Conservation (phyloP, 2,888 invertebrate species). For the Leptogaster cylindrica region DNA sequence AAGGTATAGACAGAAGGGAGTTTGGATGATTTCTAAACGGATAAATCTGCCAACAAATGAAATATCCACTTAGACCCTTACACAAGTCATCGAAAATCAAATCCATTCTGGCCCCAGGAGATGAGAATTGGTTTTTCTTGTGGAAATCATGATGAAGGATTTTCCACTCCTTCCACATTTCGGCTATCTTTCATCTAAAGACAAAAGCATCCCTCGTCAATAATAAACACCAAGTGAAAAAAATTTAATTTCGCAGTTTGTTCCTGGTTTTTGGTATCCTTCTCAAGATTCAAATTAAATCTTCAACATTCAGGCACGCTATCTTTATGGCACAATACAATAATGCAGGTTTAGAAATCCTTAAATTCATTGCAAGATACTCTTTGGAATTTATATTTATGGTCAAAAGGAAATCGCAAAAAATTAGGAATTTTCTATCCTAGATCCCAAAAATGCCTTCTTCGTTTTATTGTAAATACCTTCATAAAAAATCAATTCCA, state of each 20-base stretch:
- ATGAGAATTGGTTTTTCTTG: background rate
- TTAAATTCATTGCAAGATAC: too few relatives aligned
- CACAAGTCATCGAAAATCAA: background rate
- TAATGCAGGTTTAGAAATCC: too few relatives aligned
- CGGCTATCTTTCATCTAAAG: background rate
- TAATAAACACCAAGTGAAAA: background rate
- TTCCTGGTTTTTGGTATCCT: too few relatives aligned
- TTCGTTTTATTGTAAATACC: too few relatives aligned
- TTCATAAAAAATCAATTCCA: too few relatives aligned
- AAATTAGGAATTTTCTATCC: too few relatives aligned
- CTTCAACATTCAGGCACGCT: too few relatives aligned
- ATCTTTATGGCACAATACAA: too few relatives aligned
- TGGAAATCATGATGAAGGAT: background rate
- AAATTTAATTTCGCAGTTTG: background rate
- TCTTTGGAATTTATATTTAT: too few relatives aligned
- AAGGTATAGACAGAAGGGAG: background rate
- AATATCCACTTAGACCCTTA: background rate
- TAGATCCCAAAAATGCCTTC: too few relatives aligned
- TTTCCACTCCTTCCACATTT: background rate
- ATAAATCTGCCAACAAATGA: background rate
- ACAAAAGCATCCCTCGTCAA: background rate
- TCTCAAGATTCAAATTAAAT: background rate
- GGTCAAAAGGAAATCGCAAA: too few relatives aligned
- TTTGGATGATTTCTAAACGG: background rate
- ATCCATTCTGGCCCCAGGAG: background rate